Conservation (phyloP, 2,888 invertebrate species). For the Chirona hameri region DNA sequence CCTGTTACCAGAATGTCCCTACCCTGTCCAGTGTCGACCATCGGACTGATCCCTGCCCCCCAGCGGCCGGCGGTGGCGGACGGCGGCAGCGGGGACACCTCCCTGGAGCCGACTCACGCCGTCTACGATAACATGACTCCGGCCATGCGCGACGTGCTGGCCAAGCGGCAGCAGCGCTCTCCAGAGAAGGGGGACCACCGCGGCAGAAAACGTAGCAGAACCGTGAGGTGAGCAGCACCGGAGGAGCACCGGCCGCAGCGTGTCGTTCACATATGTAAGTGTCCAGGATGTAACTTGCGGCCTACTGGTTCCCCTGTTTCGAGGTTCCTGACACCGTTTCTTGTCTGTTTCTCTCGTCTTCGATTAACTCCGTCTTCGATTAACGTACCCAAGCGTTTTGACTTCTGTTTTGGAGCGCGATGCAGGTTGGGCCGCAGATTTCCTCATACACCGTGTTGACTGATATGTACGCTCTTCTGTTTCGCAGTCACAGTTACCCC, state of each 20-base stretch:
- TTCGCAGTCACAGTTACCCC: background rate
- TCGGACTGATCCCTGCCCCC: too few relatives aligned
- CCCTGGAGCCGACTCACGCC: background rate
- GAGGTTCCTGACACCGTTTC: too few relatives aligned
- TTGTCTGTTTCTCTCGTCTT: too few relatives aligned
- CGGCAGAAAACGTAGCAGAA: background rate
- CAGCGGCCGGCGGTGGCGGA: background rate
- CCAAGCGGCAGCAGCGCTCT: background rate
- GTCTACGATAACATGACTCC: constrained; percentile 1
- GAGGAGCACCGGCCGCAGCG: background rate
- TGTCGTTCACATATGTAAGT: background rate
- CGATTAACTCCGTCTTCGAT: too few relatives aligned
- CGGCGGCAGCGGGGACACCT: background rate
- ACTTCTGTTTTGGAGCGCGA: too few relatives aligned
- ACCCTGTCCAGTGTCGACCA: too few relatives aligned
- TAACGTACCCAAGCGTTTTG: background rate
- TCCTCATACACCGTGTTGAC: background rate
- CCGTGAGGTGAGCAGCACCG: background rate
- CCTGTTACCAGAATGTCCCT: too few relatives aligned
- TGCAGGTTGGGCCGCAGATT: background rate
- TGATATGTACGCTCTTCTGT: background rate
- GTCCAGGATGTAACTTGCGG: too few relatives aligned
- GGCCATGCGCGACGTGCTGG: constrained; percentile 22
- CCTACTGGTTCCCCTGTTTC: too few relatives aligned
- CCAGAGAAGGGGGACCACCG: background rate